These are phyloP conservation scores for Gymnocheta viridis DNA, from an alignment of 2,888 invertebrate genomes.

Conservation along the genomic window DNA sequence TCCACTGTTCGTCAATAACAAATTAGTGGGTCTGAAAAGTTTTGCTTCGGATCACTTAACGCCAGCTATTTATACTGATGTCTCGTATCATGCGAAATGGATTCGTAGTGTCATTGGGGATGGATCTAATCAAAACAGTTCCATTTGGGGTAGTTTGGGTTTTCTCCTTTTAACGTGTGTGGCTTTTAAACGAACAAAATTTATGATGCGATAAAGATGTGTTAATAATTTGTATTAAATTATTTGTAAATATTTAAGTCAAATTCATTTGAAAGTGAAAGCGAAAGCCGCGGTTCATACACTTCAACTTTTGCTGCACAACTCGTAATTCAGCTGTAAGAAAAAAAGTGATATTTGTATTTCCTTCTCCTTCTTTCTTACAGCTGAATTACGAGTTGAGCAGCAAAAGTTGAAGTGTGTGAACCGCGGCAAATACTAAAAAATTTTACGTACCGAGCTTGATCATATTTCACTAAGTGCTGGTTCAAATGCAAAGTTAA, in stretches of 20 bases:
- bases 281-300: no score
- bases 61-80: conserved; percentile 65
- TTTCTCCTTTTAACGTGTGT: conserved; percentile 75
- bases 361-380: no score
- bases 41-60: background rate
- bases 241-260: background rate
- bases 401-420: no score
- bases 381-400: no score
- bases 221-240: background rate
- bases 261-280: no score
- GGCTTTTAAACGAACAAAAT: conserved; percentile 71
- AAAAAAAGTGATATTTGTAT: no score
- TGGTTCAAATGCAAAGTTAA: no score
- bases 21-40: conserved; percentile 62
- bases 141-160: conserved; percentile 77
- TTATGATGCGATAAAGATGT: conserved; percentile 25
- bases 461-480: no score
- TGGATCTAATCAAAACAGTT: conserved; percentile 76
- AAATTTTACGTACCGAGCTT: no score
- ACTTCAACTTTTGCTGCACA: no score
- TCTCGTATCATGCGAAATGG: conserved; percentile 73
- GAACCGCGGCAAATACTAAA: no score
- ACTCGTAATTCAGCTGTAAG: no score
- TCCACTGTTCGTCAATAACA: conserved; percentile 64
- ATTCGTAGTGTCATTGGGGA: conserved; percentile 74